Conservation (phyloP, 2,888 invertebrate genomes). For the Cantharis nigra region DNA sequence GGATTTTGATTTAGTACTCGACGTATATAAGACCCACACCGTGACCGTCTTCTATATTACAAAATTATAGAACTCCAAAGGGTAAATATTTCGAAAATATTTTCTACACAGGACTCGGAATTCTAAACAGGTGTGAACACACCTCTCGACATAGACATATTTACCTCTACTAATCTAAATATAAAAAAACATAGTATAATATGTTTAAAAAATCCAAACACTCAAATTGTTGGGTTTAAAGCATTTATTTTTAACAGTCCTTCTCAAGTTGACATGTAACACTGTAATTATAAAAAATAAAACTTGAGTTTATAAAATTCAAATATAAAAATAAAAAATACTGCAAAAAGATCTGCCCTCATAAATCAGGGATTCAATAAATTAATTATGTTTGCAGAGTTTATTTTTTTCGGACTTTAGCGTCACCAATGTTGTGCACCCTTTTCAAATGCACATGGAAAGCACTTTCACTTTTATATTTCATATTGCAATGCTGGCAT, state of each 20-base stretch:
- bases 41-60: no score
- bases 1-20: no score
- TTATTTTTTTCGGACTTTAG: conserved; percentile 31
- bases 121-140: no score
- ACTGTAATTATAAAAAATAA: neutral
- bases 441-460: conserved; percentile 60
- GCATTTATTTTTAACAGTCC: neutral
- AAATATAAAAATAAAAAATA: neutral
- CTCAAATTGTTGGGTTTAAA: neutral
- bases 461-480: conserved; percentile 54
- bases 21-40: no score
- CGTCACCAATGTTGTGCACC: conserved; percentile 54
- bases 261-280: neutral
- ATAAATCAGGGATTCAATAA: neutral
- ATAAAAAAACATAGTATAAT: no score
- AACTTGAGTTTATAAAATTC: neutral
- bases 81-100: no score
- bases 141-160: no score
- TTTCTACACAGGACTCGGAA: no score
- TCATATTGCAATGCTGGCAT: neutral
- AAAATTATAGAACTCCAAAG: no score
- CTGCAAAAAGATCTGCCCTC: neutral
- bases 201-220: no score
- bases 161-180: no score
- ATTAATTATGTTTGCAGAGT: neutral